Conservation (phyloP, 1,140 invertebrate species). For the Hypsibius dujardini region DNA sequence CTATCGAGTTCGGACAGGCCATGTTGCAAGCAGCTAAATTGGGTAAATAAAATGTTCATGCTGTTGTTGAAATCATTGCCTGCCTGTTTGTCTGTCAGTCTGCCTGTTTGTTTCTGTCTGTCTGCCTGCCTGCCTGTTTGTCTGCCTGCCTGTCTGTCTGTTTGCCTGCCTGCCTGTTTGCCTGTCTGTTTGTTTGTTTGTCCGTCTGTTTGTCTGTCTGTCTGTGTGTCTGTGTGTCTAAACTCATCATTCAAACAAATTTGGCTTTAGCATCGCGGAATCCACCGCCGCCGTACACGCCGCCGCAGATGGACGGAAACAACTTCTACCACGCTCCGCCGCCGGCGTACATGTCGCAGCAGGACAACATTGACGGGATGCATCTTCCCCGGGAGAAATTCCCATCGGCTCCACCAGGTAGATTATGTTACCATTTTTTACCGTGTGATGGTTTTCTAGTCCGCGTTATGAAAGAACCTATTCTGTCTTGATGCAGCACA, state of each 20-base stretch:
- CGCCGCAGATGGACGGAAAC: conserved; percentile 50
- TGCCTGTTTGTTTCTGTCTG: too few relatives aligned
- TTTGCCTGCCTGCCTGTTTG: too few relatives aligned
- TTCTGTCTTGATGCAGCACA: background rate
- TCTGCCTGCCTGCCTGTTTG: too few relatives aligned
- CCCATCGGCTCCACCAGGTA: conserved; percentile 48
- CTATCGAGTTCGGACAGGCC: conserved; percentile 90
- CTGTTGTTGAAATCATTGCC: too few relatives aligned
- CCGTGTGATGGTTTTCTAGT: background rate
- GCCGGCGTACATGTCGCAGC: conserved; percentile 61
- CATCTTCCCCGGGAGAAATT: conserved; percentile 60
- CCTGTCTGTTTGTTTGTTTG: too few relatives aligned
- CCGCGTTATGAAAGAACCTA: too few relatives aligned
- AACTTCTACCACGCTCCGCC: conserved; percentile 62
- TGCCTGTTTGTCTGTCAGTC: too few relatives aligned
- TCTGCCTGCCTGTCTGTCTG: too few relatives aligned
- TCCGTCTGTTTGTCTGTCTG: too few relatives aligned
- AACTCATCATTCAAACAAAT: too few relatives aligned
- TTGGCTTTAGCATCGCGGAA: conserved; percentile 41
- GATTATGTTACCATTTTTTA: background rate
- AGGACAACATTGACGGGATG: conserved; percentile 73
- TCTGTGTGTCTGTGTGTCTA: too few relatives aligned
- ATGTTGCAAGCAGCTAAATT: conserved; percentile 75
- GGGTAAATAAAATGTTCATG: conserved; percentile 44
- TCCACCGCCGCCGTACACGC: conserved; percentile 64